Evolutionary conservation across 2,113 vertebrate genomes (phyloP).

Genomic region (Daphoenositta chrysoptera): DNA sequence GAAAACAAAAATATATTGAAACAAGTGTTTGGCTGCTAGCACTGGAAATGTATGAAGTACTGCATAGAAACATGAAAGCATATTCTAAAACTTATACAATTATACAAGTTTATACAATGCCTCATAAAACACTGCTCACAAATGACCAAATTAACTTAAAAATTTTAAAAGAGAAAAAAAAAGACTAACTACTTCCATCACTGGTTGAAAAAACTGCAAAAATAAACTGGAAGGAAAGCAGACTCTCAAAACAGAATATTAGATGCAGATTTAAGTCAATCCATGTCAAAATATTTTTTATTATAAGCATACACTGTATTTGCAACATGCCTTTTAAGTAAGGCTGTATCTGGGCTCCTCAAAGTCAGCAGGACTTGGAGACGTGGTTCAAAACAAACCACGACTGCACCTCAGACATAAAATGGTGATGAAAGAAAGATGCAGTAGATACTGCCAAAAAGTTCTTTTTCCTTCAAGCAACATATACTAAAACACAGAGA

Average conservation of each 20-base stretch:
- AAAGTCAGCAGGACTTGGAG: background rate
- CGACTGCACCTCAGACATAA: background rate
- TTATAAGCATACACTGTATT: background rate
- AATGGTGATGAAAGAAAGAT: background rate
- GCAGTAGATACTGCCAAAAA: background rate
- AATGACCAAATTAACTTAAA: background rate
- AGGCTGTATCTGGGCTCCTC: background rate
- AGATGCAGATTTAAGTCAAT: background rate
- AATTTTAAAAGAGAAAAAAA: background rate
- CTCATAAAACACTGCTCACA: background rate
- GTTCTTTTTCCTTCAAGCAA: background rate
- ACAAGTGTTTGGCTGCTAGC: background rate
- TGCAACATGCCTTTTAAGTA: background rate
- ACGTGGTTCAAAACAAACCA: background rate
- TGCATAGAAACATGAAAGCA: background rate
- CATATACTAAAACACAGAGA: background rate
- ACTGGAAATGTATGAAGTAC: background rate
- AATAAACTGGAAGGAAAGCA: background rate
- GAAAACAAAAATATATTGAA: background rate
- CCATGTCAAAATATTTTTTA: background rate
- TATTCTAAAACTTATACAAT: background rate
- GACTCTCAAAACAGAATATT: background rate
- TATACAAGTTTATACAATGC: background rate
- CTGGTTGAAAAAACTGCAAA: background rate
- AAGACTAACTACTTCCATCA: background rate